Evolutionary conservation across 2,888 invertebrate species (phyloP).

Genomic region (Eurois occulta): DNA sequence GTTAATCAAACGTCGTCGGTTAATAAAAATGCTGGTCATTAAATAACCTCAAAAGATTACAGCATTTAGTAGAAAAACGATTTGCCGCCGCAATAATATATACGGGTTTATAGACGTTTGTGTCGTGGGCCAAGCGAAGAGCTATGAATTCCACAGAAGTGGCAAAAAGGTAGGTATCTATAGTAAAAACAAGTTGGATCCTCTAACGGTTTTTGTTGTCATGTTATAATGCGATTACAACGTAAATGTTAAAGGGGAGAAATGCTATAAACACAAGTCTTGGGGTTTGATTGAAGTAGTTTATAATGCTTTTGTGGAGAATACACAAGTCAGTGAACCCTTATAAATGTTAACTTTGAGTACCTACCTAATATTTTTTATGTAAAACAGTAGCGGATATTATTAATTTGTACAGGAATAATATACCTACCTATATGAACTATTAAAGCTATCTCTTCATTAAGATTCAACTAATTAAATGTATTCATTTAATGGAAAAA

Average conservation of each 20-base stretch:
- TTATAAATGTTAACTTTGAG: not conserved
- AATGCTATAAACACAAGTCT: slow-evolving; percentile 35
- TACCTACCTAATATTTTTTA: not conserved
- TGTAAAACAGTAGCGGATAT: not conserved
- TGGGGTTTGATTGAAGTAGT: slow-evolving; percentile 49
- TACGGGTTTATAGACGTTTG: slow-evolving; percentile 73
- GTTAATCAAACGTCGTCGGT: slow-evolving; percentile 68
- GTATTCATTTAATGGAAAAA: slow-evolving; percentile 28
- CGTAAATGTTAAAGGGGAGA: slow-evolving; percentile 58
- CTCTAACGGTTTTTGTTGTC: slow-evolving; percentile 60
- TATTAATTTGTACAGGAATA: not conserved
- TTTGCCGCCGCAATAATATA: slow-evolving; percentile 72
- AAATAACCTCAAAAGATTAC: slow-evolving; percentile 74
- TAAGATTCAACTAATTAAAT: slow-evolving; percentile 10
- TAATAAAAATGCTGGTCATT: slow-evolving; percentile 74
- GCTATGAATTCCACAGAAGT: slow-evolving; percentile 60
- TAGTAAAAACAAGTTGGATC: slow-evolving; percentile 52
- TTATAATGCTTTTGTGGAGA: slow-evolving; percentile 32
- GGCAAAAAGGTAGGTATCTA: slow-evolving; percentile 50
- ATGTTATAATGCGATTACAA: slow-evolving; percentile 59
- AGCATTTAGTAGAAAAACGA: slow-evolving; percentile 73
- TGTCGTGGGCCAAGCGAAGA: slow-evolving; percentile 68
- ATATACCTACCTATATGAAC: not conserved
- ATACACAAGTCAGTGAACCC: slow-evolving; percentile 21
- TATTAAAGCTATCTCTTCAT: not conserved